A percentile compares a stretch with the other conserved stretches of the same genome.
Evolutionary conservation across 64 coral and sea anemone species (phyloP).

Genomic region (Pocillopora damicornis): DNA sequence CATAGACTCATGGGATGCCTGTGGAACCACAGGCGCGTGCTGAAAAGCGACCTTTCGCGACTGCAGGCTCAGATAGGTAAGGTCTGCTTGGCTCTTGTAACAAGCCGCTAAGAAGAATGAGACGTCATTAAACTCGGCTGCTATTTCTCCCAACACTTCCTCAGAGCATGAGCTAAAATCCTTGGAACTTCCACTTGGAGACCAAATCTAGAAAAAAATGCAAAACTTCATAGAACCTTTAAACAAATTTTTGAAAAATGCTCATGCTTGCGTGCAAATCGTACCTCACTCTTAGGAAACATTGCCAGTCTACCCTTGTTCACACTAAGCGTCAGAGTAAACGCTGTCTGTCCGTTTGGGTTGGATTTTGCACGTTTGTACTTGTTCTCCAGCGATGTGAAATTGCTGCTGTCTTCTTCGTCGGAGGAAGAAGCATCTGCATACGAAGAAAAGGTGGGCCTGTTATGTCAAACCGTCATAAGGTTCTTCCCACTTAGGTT

Average conservation of each 20-base stretch:
- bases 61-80: conserved; percentile 73
- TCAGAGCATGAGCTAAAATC: conserved; percentile 15
- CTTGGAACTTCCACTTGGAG: background rate
- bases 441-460: background rate
- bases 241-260: background rate
- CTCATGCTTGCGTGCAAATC: background rate
- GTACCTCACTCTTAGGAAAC: conserved; percentile 78
- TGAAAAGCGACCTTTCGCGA: conserved; percentile 56
- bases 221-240: background rate
- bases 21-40: conserved; percentile 70
- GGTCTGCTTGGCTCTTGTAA: conserved; percentile 85
- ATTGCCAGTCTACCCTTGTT: conserved; percentile 64
- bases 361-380: conserved; percentile 45
- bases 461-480: background rate
- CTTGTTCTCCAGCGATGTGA: conserved; percentile 79
- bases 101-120: conserved; percentile 78
- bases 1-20: conserved; percentile 61
- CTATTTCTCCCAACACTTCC: conserved; percentile 48
- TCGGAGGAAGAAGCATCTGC: conserved; percentile 78
- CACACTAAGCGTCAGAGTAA: conserved; percentile 69
- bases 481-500: too few species aligned
- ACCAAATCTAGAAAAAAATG: background rate
- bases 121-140: conserved; percentile 65
- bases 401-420: conserved; percentile 77
- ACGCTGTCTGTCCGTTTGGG: conserved; percentile 59